phyloP scores from a whole-genome alignment of 2,797 vertebrate species.

The Semotilus atromaculatus region DNA sequence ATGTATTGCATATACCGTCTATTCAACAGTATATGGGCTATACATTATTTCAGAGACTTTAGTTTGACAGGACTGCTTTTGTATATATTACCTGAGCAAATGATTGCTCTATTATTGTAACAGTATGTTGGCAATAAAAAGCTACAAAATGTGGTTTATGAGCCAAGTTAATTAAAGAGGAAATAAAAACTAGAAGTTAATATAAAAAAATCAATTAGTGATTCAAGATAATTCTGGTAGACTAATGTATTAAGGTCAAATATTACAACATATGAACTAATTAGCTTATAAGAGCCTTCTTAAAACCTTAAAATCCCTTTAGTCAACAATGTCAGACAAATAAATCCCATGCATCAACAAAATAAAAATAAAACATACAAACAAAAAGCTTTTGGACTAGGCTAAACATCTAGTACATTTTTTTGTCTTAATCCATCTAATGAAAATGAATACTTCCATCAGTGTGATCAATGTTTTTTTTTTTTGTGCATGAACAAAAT shows the following conservation, averaged over 20 bases:
- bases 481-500: constrained; percentile 22
- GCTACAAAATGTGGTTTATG: neutral
- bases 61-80: neutral
- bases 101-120: neutral
- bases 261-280: neutral
- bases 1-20: neutral
- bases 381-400: neutral
- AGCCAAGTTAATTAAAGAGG: neutral
- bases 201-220: neutral
- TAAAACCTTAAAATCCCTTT: neutral
- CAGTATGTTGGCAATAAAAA: neutral
- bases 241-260: neutral
- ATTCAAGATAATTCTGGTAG: neutral
- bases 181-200: neutral
- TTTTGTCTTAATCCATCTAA: constrained; percentile 11
- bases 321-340: neutral
- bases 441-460: constrained; percentile 35
- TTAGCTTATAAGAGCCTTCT: neutral
- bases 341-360: neutral
- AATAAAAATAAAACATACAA: constrained; percentile 3
- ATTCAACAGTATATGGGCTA: neutral
- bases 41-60: neutral
- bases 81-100: neutral
- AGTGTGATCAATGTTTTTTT: constrained; percentile 5
- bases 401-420: neutral